Base-by-base conservation (phyloP, 2,888 invertebrate species). In the Eupithecia inturbata region DNA sequence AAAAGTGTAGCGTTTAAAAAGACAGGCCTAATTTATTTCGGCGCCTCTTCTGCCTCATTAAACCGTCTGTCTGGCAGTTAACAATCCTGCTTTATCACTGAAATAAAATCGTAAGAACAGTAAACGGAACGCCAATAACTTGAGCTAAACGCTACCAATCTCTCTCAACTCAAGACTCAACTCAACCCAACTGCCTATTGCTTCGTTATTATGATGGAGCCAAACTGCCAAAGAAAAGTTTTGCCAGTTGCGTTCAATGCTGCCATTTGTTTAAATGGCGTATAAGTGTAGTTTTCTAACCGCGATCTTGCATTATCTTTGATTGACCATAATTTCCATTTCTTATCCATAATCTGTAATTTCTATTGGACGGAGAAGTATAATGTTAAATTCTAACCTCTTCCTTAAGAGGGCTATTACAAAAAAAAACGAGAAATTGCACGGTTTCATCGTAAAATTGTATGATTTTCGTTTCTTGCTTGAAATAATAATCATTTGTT, bases 221-320 rank as follows among this genome's bases (percentile, higher is more conserved):
- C 68, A 73, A 71, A 69, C 60, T 74, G 53, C 75, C 49, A 77
- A 78, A 76, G 68, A 75, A 77, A 79, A 74, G 70, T 73, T 36
- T 74, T 60, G n/a, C 31, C 31, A 62, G 76, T 33, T 67, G 62
- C 66, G 63, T 77, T 73, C 70, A 71, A 77, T 77, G 72, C 69
- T 68, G 69, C 81, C 79, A 82, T 85, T 85, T 82, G 81, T 84
- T 81, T 82, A 79, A 83, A 83, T 82, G 80, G 76, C 78, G 80
- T 80, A 79, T 79, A 80, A 82, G 80, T 82, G 79, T 80, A 78
- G 82, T 83, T 89, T 88, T 89, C 86, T 87, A 88, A 89, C 87
- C 86, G 82, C 88, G 84, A 82, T 83, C 77, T 81, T 70, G 64
- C 66, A 70, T 78, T 76, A 75, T 66, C 80, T 81, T 80, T 77